Evolutionary conservation across 1,140 invertebrate species (phyloP).

Genomic region (Euglossa dilemma): DNA sequence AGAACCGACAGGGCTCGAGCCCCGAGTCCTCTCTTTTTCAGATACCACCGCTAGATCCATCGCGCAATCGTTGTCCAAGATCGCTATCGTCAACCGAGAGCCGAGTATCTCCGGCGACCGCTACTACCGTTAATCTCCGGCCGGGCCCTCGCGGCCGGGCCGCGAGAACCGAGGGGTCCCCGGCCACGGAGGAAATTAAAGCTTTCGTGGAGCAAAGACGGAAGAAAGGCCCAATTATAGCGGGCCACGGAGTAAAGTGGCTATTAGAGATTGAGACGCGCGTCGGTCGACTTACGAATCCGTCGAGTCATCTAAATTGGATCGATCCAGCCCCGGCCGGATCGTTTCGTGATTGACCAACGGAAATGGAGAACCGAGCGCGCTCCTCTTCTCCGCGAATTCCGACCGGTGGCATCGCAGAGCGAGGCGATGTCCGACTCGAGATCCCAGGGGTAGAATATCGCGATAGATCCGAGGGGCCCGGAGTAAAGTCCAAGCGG

Average conservation of each 20-base stretch:
- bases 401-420: too few relatives aligned
- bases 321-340: constrained; percentile 29
- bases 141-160: not conserved
- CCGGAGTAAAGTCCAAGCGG: not conserved
- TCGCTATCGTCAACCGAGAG: constrained; percentile 45
- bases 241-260: constrained; percentile 56
- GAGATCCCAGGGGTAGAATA: not conserved
- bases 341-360: constrained; percentile 12
- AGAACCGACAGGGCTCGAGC: too few relatives aligned
- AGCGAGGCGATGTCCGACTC: too few relatives aligned
- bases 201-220: constrained; percentile 63
- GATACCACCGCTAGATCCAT: constrained; percentile 3
- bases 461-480: not conserved
- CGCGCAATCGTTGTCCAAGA: constrained; percentile 50
- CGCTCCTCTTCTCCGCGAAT: too few relatives aligned
- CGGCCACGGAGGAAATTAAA: constrained; percentile 52
- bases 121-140: constrained; percentile 46
- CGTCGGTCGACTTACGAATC: constrained; percentile 60
- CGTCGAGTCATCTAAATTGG: constrained; percentile 62
- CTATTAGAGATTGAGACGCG: constrained; percentile 63
- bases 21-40: not conserved
- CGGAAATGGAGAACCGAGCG: not conserved
- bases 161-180: constrained; percentile 29
- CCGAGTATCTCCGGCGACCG: constrained; percentile 21
- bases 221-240: constrained; percentile 67